Conservation (phyloP, 2,888 invertebrate genomes). For the Chrysopilus asiliformis region DNA sequence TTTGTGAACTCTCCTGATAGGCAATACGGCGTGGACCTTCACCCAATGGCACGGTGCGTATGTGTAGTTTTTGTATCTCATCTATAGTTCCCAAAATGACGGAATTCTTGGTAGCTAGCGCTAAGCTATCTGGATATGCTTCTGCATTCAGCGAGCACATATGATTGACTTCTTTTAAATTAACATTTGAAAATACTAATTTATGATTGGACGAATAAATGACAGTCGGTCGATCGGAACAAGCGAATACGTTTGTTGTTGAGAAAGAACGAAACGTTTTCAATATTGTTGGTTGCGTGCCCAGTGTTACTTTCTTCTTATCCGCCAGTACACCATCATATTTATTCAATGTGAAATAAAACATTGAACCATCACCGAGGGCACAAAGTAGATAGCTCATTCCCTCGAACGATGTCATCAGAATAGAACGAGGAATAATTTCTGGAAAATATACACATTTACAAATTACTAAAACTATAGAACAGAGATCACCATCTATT, state of each 20-base stretch:
- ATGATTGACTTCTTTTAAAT: slow-evolving; percentile 86
- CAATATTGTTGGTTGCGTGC: slow-evolving; percentile 92
- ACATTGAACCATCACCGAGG: slow-evolving; percentile 94
- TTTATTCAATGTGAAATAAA: slow-evolving; percentile 80
- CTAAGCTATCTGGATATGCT: slow-evolving; percentile 77
- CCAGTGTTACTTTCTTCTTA: slow-evolving; percentile 89
- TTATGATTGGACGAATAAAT: slow-evolving; percentile 99
- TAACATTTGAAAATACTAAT: slow-evolving; percentile 96
- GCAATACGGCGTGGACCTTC: slow-evolving; percentile 91
- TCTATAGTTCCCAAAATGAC: slow-evolving; percentile 91
- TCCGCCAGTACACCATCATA: slow-evolving; percentile 63
- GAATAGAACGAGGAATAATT: slow-evolving; percentile 89
- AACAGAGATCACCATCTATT: slow-evolving; percentile 5
- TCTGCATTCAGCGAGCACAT: slow-evolving; percentile 96
- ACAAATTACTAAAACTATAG: slow-evolving; percentile 7
- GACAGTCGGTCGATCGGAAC: slow-evolving; percentile 95
- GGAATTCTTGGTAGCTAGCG: slow-evolving; percentile 34
- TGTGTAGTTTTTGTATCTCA: slow-evolving; percentile 96
- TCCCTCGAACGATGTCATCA: slow-evolving; percentile 89
- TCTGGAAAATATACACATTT: slow-evolving; percentile 44
- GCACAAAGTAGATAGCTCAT: slow-evolving; percentile 83
- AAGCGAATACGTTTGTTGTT: slow-evolving; percentile 95
- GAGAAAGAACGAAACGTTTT: slow-evolving; percentile 78
- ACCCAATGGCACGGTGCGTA: slow-evolving; percentile 85
- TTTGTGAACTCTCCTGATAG: slow-evolving; percentile 86